Base-by-base conservation (phyloP, 1,140 invertebrate genomes). In the Drosophila ironensis region DNA sequence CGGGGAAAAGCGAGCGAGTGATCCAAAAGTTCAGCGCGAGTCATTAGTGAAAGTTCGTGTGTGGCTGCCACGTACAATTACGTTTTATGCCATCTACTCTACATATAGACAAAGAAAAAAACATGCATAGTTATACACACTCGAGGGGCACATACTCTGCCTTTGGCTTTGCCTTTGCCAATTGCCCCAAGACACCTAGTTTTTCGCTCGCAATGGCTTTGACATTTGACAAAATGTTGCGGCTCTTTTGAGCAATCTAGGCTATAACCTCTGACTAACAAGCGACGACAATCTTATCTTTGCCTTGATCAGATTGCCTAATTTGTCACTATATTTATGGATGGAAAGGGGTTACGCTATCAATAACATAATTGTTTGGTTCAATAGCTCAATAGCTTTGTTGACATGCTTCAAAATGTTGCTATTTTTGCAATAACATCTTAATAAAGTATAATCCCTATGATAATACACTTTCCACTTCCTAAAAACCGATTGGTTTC, bases 31-130 rank as follows among this genome's bases (percentile, higher is more conserved):
- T 82, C 77, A 82, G 54, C 69, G 54, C 64, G 72, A 81, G 78
- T 82, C 77, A 82, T 82, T 82, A 82, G 77, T 82, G 77, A 82
- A 82, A 82, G 77, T 82, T 84, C 68, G 70, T 67, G 50, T 41
- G 20, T 41, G 28, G 57, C 30, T 71, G 69, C 78, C 78, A 84
- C 78, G 80, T 82, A 77, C 70, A 82, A 69, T 72, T 37, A 33
- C 72, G 56, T 6, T 72, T 69, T 66, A 71, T 59, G 40, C 25
- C 33, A 70, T 33, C 16, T 12, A 57, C 37, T 30, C 41, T 50
- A 28, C 30, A 48, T 30, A 22, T 17, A 30, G 2, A 4, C 28
- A n/a, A n/a, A n/a, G n/a, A n/a, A n/a, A n/a, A n/a, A n/a, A n/a
- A n/a, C n/a, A n/a, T n/a, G n/a, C n/a, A n/a, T n/a, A n/a, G n/a